A percentile compares a stretch with the other conserved stretches of the same genome.
Conservation (phyloP, 2,113 vertebrate species). For the Epinephelus cyanopodus region DNA sequence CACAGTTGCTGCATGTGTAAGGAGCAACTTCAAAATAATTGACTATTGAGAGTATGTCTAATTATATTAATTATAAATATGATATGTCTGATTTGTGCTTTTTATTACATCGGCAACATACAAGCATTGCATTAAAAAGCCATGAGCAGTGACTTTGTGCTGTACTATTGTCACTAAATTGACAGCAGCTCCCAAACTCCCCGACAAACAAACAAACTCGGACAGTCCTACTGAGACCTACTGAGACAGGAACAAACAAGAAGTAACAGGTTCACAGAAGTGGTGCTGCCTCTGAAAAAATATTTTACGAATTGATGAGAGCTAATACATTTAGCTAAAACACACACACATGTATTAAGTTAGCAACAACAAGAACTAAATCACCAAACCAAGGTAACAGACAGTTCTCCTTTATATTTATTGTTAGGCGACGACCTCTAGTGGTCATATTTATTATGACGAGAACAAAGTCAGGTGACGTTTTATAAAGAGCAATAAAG, state of each 20-base stretch:
- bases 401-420: too few species aligned
- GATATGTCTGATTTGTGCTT: not conserved
- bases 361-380: too few species aligned
- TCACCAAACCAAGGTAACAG: too few species aligned
- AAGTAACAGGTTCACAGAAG: not conserved
- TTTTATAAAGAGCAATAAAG: too few species aligned
- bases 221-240: constrained; percentile 2
- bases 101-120: not conserved
- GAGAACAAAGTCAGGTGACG: too few species aligned
- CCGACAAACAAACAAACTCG: not conserved
- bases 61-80: not conserved
- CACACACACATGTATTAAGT: too few species aligned
- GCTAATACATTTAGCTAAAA: not conserved
- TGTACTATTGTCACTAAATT: not conserved
- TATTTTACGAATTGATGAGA: not conserved
- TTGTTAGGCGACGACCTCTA: too few species aligned
- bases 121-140: not conserved
- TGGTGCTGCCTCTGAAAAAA: not conserved
- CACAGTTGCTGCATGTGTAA: not conserved
- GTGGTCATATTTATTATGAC: too few species aligned
- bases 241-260: not conserved
- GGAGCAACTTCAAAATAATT: constrained; percentile 12
- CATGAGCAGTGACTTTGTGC: constrained; percentile 5
- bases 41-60: not conserved
- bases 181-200: constrained; percentile 15